phyloP scores from a whole-genome alignment of 2,888 invertebrate genomes.

The Sialis lutaria region DNA sequence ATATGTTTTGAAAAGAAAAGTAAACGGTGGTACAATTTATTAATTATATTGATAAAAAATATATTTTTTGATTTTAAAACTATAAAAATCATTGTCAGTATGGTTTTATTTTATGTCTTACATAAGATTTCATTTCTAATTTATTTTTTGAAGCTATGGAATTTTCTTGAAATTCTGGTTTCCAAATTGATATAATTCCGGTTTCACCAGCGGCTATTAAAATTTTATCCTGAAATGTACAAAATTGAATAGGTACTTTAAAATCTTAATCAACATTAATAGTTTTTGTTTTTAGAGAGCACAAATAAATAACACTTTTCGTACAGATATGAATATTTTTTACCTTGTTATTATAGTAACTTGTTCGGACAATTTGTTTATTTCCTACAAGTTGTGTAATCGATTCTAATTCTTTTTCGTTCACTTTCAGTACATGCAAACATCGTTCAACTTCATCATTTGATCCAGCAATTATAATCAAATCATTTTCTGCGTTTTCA shows the following conservation, averaged over 20 bases:
- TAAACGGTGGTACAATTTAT: background rate
- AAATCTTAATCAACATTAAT: no score
- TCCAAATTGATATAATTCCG: slow-evolving; percentile 51
- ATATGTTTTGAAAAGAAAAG: slow-evolving; percentile 11
- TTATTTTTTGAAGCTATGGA: slow-evolving; percentile 9
- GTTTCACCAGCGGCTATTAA: slow-evolving; percentile 56
- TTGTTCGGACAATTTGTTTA: slow-evolving; percentile 53
- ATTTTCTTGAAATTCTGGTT: slow-evolving; percentile 13
- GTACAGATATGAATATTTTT: slow-evolving; percentile 15
- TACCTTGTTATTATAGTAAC: slow-evolving; percentile 44
- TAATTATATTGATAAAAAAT: background rate
- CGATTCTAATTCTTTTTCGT: slow-evolving; percentile 33
- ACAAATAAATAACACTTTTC: slow-evolving; percentile 4
- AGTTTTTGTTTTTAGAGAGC: no score
- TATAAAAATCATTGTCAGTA: slow-evolving; percentile 6
- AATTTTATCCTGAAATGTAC: slow-evolving; percentile 32
- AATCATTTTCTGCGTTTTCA: slow-evolving; percentile 20
- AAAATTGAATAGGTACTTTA: slow-evolving; percentile 7
- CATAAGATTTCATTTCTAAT: slow-evolving; percentile 8
- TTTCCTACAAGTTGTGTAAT: slow-evolving; percentile 39
- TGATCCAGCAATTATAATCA: slow-evolving; percentile 47
- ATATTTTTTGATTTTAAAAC: background rate
- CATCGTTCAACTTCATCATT: slow-evolving; percentile 39
- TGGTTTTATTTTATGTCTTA: slow-evolving; percentile 10
- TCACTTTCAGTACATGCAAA: slow-evolving; percentile 29